Evolutionary conservation across 35 echinoderm and acorn worm species (phyloP).

Genomic region (Holothuria glaberrima): DNA sequence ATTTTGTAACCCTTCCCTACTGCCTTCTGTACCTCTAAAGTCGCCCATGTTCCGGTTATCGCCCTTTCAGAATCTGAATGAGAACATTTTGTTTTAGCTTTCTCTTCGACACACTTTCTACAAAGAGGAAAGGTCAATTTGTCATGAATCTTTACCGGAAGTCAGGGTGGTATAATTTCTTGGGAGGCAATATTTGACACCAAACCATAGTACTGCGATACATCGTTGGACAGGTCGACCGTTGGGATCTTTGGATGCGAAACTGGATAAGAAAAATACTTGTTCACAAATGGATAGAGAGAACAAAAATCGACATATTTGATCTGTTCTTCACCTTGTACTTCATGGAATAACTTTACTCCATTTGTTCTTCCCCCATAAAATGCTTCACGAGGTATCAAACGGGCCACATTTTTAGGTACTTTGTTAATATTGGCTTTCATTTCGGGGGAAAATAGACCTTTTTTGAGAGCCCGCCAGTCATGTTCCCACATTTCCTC

Average conservation of each 20-base stretch:
- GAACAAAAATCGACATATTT: slow-evolving; percentile 63
- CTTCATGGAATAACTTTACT: slow-evolving; percentile 29
- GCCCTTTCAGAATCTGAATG: slow-evolving; percentile 60
- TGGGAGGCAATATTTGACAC: slow-evolving; percentile 57
- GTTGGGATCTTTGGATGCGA: slow-evolving; percentile 35
- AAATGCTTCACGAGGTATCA: slow-evolving; percentile 36
- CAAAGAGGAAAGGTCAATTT: slow-evolving; percentile 75
- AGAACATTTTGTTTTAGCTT: not conserved
- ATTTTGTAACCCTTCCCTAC: slow-evolving; percentile 68
- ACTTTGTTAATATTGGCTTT: not conserved
- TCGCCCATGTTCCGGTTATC: slow-evolving; percentile 73
- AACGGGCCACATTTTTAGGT: not conserved
- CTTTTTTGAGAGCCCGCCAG: not conserved
- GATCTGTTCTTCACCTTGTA: slow-evolving; percentile 29
- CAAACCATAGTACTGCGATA: slow-evolving; percentile 43
- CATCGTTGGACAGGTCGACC: not conserved
- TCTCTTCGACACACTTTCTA: slow-evolving; percentile 54
- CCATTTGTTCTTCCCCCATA: slow-evolving; percentile 60
- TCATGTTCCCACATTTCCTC: slow-evolving; percentile 35
- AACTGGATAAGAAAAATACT: slow-evolving; percentile 54
- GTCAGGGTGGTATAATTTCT: slow-evolving; percentile 44
- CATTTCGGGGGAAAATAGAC: not conserved
- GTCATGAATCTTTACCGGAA: slow-evolving; percentile 58
- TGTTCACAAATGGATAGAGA: slow-evolving; percentile 68
- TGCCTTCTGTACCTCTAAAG: slow-evolving; percentile 69